phyloP scores from a whole-genome alignment of 2,113 vertebrate genomes.

The Montifringilla adamsi region DNA sequence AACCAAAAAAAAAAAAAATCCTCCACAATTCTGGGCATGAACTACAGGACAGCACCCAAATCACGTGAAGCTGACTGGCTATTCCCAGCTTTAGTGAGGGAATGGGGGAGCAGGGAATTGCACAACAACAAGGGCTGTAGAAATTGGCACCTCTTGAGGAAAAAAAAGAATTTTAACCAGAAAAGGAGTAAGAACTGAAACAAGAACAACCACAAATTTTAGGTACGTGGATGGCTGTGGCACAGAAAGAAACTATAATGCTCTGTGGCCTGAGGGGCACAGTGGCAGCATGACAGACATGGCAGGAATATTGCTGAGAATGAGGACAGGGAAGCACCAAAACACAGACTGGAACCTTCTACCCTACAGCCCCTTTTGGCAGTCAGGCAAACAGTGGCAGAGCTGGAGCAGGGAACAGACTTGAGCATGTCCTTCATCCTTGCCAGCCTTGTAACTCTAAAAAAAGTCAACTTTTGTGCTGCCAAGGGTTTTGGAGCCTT shows the following conservation, averaged over 20 bases:
- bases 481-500: not conserved
- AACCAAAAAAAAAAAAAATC: not conserved
- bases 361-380: not conserved
- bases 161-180: not conserved
- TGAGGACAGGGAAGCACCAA: not conserved
- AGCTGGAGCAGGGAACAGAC: not conserved
- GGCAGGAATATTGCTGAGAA: no score
- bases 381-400: accelerated
- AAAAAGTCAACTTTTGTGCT: not conserved
- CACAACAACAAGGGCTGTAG: not conserved
- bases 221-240: not conserved
- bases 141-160: accelerated
- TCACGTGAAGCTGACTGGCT: not conserved
- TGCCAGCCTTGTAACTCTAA: not conserved
- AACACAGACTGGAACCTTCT: not conserved
- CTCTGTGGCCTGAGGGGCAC: not conserved
- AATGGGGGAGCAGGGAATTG: not conserved
- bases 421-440: accelerated
- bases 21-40: not conserved
- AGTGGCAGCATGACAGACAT: accelerated
- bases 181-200: not conserved
- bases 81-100: not conserved
- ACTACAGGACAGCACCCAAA: accelerated
- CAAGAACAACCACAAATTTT: accelerated
- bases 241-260: not conserved